These are phyloP conservation scores for Sinopyrophorus schimmeli DNA, from an alignment of 2,888 invertebrate species.

Conservation along the genomic window DNA sequence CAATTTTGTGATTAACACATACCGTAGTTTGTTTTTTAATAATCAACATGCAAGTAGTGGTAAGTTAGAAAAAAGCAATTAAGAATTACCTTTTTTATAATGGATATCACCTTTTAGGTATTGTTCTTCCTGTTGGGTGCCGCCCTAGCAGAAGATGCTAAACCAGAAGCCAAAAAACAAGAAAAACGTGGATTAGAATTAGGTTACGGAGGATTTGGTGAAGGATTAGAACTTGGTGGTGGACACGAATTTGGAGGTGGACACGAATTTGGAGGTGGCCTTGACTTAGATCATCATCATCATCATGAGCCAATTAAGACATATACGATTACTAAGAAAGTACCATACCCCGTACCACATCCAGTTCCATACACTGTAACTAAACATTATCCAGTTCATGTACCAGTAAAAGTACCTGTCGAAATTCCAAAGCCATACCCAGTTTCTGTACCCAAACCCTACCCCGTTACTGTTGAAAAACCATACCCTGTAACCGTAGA, in stretches of 20 bases:
- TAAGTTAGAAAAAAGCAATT: constrained; percentile 11
- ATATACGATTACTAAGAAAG: constrained; percentile 43
- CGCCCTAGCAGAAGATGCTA: background rate
- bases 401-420: constrained; percentile 50
- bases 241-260: constrained; percentile 28
- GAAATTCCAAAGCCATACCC: constrained; percentile 55
- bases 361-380: constrained; percentile 58
- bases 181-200: constrained; percentile 19
- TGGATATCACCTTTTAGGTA: constrained; percentile 4
- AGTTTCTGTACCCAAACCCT: constrained; percentile 62
- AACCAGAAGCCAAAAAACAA: constrained; percentile 11
- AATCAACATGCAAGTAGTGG: constrained; percentile 13
- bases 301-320: constrained; percentile 40
- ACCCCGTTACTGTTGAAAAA: constrained; percentile 63
- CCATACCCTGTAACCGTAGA: constrained; percentile 53
- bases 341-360: constrained; percentile 56
- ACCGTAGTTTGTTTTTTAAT: background rate
- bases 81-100: background rate
- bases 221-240: constrained; percentile 8
- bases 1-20: constrained; percentile 4
- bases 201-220: constrained; percentile 14
- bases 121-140: constrained; percentile 10
- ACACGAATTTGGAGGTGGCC: constrained; percentile 31
- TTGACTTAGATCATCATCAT: constrained; percentile 22
- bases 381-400: constrained; percentile 60